Evolutionary conservation across 2,888 invertebrate species (phyloP).

Genomic region (Nycteola revayana): DNA sequence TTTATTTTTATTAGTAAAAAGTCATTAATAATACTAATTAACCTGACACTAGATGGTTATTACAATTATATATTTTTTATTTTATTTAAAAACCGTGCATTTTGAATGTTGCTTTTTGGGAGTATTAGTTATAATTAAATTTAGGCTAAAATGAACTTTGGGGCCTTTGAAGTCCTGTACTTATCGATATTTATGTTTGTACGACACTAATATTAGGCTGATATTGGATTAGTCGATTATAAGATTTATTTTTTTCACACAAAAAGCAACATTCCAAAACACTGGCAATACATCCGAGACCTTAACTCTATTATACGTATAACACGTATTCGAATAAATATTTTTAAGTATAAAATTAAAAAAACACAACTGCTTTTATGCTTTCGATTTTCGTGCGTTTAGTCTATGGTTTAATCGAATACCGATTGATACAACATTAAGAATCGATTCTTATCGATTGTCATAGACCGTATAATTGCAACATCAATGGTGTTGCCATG

Average conservation of each 20-base stretch:
- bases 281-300: slow-evolving; percentile 14
- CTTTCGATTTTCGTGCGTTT: slow-evolving; percentile 61
- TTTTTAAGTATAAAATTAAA: slow-evolving; percentile 77
- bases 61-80: slow-evolving; percentile 48
- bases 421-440: slow-evolving; percentile 32
- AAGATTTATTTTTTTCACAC: too few relatives aligned
- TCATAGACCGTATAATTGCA: slow-evolving; percentile 34
- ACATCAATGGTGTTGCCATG: slow-evolving; percentile 30
- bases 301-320: slow-evolving; percentile 62
- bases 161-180: slow-evolving; percentile 17
- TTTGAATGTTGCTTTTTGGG: slow-evolving; percentile 21
- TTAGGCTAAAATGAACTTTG: slow-evolving; percentile 6
- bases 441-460: slow-evolving; percentile 19
- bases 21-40: slow-evolving; percentile 37
- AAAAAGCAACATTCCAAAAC: not conserved
- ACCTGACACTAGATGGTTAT: slow-evolving; percentile 59
- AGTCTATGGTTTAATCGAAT: slow-evolving; percentile 36
- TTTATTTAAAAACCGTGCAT: slow-evolving; percentile 26
- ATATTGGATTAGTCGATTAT: not conserved
- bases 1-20: not conserved
- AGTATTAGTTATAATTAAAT: slow-evolving; percentile 4
- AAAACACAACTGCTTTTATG: slow-evolving; percentile 70
- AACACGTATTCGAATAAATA: slow-evolving; percentile 74
- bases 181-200: slow-evolving; percentile 10
- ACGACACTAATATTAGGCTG: slow-evolving; percentile 22